A percentile compares a stretch with the other conserved stretches of the same genome.
Evolutionary conservation across 2,113 vertebrate genomes (phyloP).

Genomic region (Elanoides forficatus): DNA sequence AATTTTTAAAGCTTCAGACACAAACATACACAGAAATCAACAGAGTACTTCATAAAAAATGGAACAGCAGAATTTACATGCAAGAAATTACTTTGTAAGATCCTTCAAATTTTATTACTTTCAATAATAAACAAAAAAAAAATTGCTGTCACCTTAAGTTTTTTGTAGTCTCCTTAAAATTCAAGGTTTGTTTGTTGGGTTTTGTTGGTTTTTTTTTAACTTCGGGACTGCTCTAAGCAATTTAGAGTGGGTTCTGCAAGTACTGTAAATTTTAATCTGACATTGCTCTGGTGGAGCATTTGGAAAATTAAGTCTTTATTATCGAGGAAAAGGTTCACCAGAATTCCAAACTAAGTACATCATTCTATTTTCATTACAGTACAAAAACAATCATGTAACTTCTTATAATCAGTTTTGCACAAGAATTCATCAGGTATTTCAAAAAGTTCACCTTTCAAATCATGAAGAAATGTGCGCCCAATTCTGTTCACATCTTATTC

Average conservation of each 20-base stretch:
- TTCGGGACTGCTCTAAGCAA: neutral
- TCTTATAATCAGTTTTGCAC: neutral
- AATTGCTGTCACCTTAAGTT: neutral
- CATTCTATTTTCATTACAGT: neutral
- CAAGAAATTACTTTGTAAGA: constrained; percentile 53
- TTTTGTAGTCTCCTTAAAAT: neutral
- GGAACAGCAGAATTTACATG: constrained; percentile 5
- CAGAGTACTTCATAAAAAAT: neutral
- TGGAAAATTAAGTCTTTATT: neutral
- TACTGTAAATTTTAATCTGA: neutral
- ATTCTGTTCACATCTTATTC: neutral
- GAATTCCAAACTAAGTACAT: neutral
- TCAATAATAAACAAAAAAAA: neutral
- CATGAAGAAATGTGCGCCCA: neutral
- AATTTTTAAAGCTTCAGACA: neutral
- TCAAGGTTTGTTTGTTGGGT: neutral
- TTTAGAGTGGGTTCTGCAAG: neutral
- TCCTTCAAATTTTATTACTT: constrained; percentile 43
- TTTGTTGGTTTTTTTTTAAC: neutral
- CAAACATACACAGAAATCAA: constrained; percentile 13
- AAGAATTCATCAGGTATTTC: neutral
- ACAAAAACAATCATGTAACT: neutral
- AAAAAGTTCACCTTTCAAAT: neutral
- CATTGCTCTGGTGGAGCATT: neutral
- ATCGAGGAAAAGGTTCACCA: neutral